Conservation (phyloP, 1,140 invertebrate genomes). For the Drosophila parvula region DNA sequence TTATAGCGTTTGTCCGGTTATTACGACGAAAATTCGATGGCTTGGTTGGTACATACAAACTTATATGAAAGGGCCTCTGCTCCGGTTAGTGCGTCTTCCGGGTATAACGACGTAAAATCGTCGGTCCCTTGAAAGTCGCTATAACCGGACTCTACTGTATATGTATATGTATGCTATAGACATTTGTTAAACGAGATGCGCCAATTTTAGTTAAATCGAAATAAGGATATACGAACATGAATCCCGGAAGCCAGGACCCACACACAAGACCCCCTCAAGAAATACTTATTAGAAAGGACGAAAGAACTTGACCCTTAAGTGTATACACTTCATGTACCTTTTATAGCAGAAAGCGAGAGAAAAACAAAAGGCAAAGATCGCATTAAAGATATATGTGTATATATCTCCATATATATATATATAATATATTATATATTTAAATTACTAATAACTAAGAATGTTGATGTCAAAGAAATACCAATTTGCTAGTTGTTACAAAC, state of each 20-base stretch:
- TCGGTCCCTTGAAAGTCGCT: too few relatives aligned
- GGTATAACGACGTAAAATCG: too few relatives aligned
- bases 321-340: slow-evolving; percentile 81
- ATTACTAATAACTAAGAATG: slow-evolving; percentile 32
- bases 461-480: slow-evolving; percentile 46
- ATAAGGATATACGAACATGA: neutral
- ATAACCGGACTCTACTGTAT: too few relatives aligned
- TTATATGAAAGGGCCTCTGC: too few relatives aligned
- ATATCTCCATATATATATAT: neutral
- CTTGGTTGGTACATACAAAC: too few relatives aligned
- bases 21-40: too few relatives aligned
- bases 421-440: slow-evolving; percentile 52
- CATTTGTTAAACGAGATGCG: slow-evolving; percentile 38
- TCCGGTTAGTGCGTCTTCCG: too few relatives aligned
- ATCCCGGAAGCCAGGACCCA: neutral
- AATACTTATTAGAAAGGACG: slow-evolving; percentile 36
- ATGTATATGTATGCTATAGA: slow-evolving; percentile 19
- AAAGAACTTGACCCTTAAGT: slow-evolving; percentile 60
- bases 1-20: too few relatives aligned
- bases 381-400: slow-evolving; percentile 31
- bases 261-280: slow-evolving; percentile 22
- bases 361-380: slow-evolving; percentile 36
- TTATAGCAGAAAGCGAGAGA: slow-evolving; percentile 58
- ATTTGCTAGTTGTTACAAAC: slow-evolving; percentile 50
- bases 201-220: slow-evolving; percentile 51